Evolutionary conservation across 2,797 vertebrate species (phyloP).

Genomic region (Menidia menidia): DNA sequence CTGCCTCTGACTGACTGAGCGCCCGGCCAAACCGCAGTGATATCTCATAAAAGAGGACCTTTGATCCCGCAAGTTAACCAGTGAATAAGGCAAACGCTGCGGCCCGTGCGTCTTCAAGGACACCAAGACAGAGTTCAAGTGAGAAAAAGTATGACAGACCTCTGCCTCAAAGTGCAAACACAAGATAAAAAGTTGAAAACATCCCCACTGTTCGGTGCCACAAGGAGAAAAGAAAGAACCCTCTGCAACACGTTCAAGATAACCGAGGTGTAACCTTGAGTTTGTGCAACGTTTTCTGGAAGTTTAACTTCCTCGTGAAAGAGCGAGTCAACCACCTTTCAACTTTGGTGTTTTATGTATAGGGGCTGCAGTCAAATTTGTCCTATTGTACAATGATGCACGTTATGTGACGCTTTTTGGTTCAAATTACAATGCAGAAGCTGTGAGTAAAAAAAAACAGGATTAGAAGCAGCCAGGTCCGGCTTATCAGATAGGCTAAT

Average conservation of each 20-base stretch:
- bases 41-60: conserved; percentile 70
- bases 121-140: background rate
- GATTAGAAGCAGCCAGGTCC: too few species aligned
- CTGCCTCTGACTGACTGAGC: conserved; percentile 52
- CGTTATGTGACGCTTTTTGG: background rate
- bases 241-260: background rate
- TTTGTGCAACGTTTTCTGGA: background rate
- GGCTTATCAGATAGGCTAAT: too few species aligned
- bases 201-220: background rate
- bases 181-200: background rate
- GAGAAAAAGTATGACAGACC: too few species aligned
- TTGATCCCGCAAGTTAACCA: conserved; percentile 72
- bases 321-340: too few species aligned
- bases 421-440: background rate
- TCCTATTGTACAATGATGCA: too few species aligned
- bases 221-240: background rate
- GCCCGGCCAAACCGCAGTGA: conserved; percentile 60
- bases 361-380: too few species aligned
- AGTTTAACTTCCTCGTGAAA: background rate
- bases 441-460: too few species aligned
- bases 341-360: too few species aligned
- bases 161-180: background rate
- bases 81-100: conserved; percentile 31
- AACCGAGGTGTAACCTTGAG: background rate
- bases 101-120: conserved; percentile 39